phyloP scores from a whole-genome alignment of 2,888 invertebrate species.

The Pyrrhia umbra region DNA sequence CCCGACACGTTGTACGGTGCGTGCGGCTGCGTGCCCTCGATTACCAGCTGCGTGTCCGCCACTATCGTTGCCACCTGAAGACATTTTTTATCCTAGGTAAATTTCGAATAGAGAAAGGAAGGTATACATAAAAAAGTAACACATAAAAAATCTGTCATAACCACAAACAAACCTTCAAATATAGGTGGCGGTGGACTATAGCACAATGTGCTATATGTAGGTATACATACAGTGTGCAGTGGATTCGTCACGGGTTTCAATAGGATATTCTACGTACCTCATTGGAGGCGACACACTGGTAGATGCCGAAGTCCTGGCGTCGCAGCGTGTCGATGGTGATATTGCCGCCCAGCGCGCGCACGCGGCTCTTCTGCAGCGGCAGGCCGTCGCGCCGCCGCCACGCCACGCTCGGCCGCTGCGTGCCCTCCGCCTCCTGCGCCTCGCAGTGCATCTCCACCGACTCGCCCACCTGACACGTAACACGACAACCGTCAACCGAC shows the following conservation, averaged over 20 bases:
- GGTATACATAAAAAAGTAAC: too few species aligned
- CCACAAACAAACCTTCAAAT: too few species aligned
- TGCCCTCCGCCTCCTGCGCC: slow-evolving; percentile 97
- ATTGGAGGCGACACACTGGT: slow-evolving; percentile 98
- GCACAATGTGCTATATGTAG: too few species aligned
- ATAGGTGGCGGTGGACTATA: too few species aligned
- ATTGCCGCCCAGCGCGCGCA: slow-evolving; percentile 95
- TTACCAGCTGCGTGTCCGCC: slow-evolving; percentile 96
- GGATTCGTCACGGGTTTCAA: too few species aligned
- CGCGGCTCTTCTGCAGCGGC: slow-evolving; percentile 94
- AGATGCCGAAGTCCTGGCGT: slow-evolving; percentile 97
- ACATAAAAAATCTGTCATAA: too few species aligned
- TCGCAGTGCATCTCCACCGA: slow-evolving; percentile 98
- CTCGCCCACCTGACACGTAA: slow-evolving; percentile 91
- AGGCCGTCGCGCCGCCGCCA: slow-evolving; percentile 97
- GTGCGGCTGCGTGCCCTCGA: slow-evolving; percentile 98
- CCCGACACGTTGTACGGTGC: slow-evolving; percentile 99
- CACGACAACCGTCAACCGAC: background rate
- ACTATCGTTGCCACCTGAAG: slow-evolving; percentile 96
- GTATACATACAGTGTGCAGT: too few species aligned
- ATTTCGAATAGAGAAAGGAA: too few species aligned
- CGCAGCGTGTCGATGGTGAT: slow-evolving; percentile 96
- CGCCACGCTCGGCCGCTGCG: slow-evolving; percentile 96
- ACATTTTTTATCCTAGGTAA: slow-evolving; percentile 1
- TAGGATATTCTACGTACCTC: too few species aligned